Percentiles rank a stretch among this genome's conserved stretches.
Conservation (phyloP, 2,888 invertebrate genomes). For the Lasioglossum marginatum region DNA sequence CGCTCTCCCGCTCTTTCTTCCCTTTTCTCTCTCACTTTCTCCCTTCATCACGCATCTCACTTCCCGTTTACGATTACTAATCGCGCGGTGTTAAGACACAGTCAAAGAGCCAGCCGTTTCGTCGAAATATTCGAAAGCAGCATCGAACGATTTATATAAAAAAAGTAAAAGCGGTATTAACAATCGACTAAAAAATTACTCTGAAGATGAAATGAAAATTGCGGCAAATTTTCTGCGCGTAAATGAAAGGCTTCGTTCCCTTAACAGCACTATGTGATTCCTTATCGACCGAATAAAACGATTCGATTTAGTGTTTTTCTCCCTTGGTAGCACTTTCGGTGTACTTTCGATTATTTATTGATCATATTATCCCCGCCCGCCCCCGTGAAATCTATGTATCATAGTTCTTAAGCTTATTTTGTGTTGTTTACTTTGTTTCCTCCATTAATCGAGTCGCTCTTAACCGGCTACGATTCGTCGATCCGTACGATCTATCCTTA, state of each 20-base stretch:
- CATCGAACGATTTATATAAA: not conserved
- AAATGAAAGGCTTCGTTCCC: not conserved
- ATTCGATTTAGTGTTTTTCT: constrained; percentile 26
- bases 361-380: constrained; percentile 23
- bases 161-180: not conserved
- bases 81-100: constrained; percentile 62
- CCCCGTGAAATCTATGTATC: constrained; percentile 45
- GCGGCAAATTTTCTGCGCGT: too few relatives aligned
- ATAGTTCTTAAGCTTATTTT: constrained; percentile 57
- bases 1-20: not conserved
- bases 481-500: constrained; percentile 73
- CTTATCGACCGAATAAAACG: constrained; percentile 42
- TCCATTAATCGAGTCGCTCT: constrained; percentile 48
- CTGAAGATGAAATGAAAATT: not conserved
- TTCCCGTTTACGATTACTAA: constrained; percentile 40
- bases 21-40: not conserved
- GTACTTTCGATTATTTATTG: constrained; percentile 64
- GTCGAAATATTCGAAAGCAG: constrained; percentile 11
- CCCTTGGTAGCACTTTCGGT: constrained; percentile 66
- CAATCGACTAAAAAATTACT: constrained; percentile 6
- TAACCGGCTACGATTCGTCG: constrained; percentile 59
- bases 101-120: constrained; percentile 54
- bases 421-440: not conserved
- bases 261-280: not conserved
- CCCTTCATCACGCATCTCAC: not conserved